phyloP scores from a whole-genome alignment of 1,140 invertebrate species.

The Drosophila ogumai region DNA sequence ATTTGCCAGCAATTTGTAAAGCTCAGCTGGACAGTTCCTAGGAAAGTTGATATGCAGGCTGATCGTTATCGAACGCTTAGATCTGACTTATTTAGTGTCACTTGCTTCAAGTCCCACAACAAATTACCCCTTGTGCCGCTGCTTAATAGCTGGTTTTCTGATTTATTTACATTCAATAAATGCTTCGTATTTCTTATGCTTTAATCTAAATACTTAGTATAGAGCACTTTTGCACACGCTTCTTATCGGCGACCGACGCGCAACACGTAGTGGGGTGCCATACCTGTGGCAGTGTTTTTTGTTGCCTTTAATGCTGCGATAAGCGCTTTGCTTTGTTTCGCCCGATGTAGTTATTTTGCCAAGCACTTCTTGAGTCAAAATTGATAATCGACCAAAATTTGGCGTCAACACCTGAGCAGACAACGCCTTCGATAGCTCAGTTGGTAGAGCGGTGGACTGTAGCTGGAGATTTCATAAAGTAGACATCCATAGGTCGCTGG shows the following conservation, averaged over 20 bases:
- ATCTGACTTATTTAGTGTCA: slow-evolving; percentile 53
- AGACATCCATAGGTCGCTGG: slow-evolving; percentile 89
- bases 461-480: slow-evolving; percentile 59
- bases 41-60: slow-evolving; percentile 47
- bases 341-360: slow-evolving; percentile 12
- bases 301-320: slow-evolving; percentile 60
- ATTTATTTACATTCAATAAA: slow-evolving; percentile 26
- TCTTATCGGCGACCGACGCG: slow-evolving; percentile 32
- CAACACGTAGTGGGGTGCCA: slow-evolving; percentile 3
- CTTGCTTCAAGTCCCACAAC: slow-evolving; percentile 22
- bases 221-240: slow-evolving; percentile 13
- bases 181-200: slow-evolving; percentile 8
- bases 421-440: slow-evolving; percentile 90
- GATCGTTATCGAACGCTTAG: slow-evolving; percentile 33
- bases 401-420: slow-evolving; percentile 60
- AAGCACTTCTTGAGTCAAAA: slow-evolving; percentile 22
- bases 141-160: slow-evolving; percentile 7
- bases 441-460: slow-evolving; percentile 96
- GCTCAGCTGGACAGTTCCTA: slow-evolving; percentile 26
- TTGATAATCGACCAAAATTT: slow-evolving; percentile 45
- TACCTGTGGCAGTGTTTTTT: slow-evolving; percentile 29
- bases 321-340: slow-evolving; percentile 56
- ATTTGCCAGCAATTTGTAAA: slow-evolving; percentile 52
- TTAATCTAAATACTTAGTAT: slow-evolving; percentile 31
- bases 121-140: slow-evolving; percentile 35